Evolutionary conservation across 30 jellyfish, hydroid and myxozoan species (phyloP).

Genomic region (Morbakka virulenta): DNA sequence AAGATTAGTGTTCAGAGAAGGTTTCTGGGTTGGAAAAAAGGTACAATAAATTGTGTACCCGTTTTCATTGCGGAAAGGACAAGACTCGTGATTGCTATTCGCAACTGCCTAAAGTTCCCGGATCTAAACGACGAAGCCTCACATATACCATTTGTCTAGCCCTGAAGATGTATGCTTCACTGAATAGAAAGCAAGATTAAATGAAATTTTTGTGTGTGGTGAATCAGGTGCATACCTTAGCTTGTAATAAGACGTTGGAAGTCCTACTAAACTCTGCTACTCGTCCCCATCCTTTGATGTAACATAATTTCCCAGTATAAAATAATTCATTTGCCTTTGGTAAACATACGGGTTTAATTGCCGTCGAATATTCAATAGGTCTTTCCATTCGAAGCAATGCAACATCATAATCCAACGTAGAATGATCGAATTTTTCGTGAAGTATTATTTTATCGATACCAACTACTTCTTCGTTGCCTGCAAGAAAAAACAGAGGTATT

Average conservation of each 20-base stretch:
- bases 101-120: too few species aligned
- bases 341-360: constrained; percentile 2
- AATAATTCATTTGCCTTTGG: neutral
- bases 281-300: constrained; percentile 24
- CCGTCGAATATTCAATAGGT: neutral
- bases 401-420: constrained; percentile 1
- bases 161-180: too few species aligned
- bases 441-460: neutral
- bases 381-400: neutral
- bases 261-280: neutral
- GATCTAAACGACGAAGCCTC: too few species aligned
- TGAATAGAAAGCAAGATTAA: too few species aligned
- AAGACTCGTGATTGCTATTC: too few species aligned
- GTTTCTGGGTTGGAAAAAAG: too few species aligned
- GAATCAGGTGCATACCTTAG: neutral
- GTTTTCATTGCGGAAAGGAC: too few species aligned
- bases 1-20: too few species aligned
- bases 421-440: neutral
- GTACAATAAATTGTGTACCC: too few species aligned
- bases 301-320: neutral
- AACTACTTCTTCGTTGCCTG: constrained; percentile 3
- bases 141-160: too few species aligned
- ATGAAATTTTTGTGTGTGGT: too few species aligned
- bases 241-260: neutral
- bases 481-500: neutral